Evolutionary conservation across 1,140 invertebrate species (phyloP), one percentile per base, ranked within the genome.

Genomic region (Drosophila cardini): DNA sequence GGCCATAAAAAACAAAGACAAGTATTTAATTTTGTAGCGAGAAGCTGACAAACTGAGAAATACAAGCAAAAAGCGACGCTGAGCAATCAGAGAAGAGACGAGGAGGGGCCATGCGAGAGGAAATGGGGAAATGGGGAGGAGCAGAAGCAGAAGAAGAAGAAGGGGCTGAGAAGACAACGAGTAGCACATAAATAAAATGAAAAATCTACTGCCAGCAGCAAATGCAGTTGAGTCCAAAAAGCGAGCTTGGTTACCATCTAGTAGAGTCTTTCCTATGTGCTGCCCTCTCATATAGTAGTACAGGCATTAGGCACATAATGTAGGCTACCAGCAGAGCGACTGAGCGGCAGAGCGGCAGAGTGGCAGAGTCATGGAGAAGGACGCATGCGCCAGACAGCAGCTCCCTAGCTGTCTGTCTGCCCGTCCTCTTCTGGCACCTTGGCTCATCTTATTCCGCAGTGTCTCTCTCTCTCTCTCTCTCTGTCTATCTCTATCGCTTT

Each of bases 21-120:
- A 89, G 84, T 89, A 89, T 89, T 89, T 89, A 89, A 89, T 89
- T 89, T 89, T 89, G 77, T 89, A 80, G 84, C 80, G 77, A 76
- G 70, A 87, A 77, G 75, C 74, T 90, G 83, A 86, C 85, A 84
- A 85, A 78, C 80, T 90, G 84, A 89, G 76, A 73, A 74, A 85
- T 68, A 86, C 60, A 76, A 86, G 72, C 55, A 85, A 72, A 69
- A 69, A 58, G 52, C 45, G 73, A 2, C 52, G 36, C 55, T 36
- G 46, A 80, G 64, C 69, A 85, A 63, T 56, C 46, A 85, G 67
- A 60, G 56, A 21, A 32, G 64, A 8, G 30, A 32, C n/a, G 13
- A 0, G 9, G 34, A 42, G 46, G n/a, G 45, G 7, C 7, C 1
- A 11, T 15, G 56, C 13, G 7, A 42, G 69, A 16, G 11, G 16